A percentile compares a stretch with the other conserved stretches of the same genome.
phyloP scores from a whole-genome alignment of 2,888 invertebrate species.

The Rhynchonema sp. region DNA sequence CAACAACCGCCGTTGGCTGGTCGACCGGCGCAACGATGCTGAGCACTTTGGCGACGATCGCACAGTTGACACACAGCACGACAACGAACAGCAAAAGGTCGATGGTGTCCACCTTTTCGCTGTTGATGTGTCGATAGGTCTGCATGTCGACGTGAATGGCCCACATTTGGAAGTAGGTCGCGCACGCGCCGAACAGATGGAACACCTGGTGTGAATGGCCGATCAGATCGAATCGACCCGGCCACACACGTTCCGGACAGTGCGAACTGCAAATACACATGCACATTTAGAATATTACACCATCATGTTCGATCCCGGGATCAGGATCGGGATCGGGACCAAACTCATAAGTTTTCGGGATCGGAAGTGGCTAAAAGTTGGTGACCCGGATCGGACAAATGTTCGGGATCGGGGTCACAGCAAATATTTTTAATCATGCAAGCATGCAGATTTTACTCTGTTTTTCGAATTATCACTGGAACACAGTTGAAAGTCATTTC shows the following conservation, averaged over 20 bases:
- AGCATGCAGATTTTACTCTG: too few relatives aligned
- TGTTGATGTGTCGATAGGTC: slow-evolving; percentile 4
- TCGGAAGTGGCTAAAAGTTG: too few relatives aligned
- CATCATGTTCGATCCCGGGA: too few relatives aligned
- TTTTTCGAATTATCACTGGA: too few relatives aligned
- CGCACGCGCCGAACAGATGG: slow-evolving; percentile 30
- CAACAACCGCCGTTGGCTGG: too few relatives aligned
- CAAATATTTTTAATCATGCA: too few relatives aligned
- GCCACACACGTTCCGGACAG: slow-evolving; percentile 33
- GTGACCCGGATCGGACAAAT: too few relatives aligned
- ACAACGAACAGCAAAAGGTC: not conserved
- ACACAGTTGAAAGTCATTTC: too few relatives aligned
- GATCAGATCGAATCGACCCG: slow-evolving; percentile 34
- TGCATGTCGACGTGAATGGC: slow-evolving; percentile 26
- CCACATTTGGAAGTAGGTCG: slow-evolving; percentile 30
- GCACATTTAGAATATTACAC: too few relatives aligned
- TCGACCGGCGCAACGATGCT: not conserved
- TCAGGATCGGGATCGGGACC: too few relatives aligned
- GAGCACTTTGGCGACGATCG: not conserved
- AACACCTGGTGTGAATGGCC: slow-evolving; percentile 37
- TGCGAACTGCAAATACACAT: slow-evolving; percentile 25
- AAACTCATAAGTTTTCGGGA: too few relatives aligned
- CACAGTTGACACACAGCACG: not conserved
- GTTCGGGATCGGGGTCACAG: too few relatives aligned
- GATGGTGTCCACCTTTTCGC: not conserved